Evolutionary conservation across 2,113 vertebrate genomes (phyloP).

Genomic region (Psittacus erithacus): DNA sequence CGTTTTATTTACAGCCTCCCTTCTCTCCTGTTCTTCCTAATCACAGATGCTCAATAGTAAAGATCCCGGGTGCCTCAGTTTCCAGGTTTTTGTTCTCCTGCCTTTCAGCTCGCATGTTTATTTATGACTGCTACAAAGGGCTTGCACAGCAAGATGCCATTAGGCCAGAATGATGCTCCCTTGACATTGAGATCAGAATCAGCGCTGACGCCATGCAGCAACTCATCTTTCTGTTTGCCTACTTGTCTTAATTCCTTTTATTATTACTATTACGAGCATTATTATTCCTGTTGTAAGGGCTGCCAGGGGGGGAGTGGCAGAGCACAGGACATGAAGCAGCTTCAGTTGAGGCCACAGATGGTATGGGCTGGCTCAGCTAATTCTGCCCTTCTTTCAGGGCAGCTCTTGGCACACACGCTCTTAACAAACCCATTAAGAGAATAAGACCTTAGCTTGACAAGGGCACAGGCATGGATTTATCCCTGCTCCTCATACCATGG

Average conservation of each 20-base stretch:
- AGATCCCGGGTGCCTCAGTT: conserved; percentile 67
- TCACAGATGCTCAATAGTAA: conserved; percentile 16
- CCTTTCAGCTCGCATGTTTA: conserved; percentile 52
- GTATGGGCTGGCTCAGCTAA: conserved; percentile 54
- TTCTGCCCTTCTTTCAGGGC: conserved; percentile 33
- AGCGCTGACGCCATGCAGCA: conserved; percentile 47
- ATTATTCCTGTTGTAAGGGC: conserved; percentile 18
- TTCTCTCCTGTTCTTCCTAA: conserved; percentile 13
- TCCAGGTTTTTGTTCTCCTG: conserved; percentile 50
- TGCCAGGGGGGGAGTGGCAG: conserved; percentile 33
- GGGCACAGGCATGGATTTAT: conserved; percentile 36
- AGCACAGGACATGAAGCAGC: conserved; percentile 32
- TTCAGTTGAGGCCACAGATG: conserved; percentile 66
- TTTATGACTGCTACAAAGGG: conserved; percentile 40
- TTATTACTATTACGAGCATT: neutral
- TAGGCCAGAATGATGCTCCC: conserved; percentile 55
- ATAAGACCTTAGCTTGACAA: conserved; percentile 19
- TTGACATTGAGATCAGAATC: conserved; percentile 71
- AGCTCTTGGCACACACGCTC: conserved; percentile 40
- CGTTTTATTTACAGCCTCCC: conserved; percentile 12
- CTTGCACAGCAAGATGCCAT: conserved; percentile 43
- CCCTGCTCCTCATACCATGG: neutral
- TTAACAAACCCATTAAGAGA: conserved; percentile 46
- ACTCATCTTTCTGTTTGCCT: conserved; percentile 75
- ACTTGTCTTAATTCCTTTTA: conserved; percentile 69